A percentile compares a stretch with the other conserved stretches of the same genome.
phyloP scores from a whole-genome alignment of 2,888 invertebrate genomes.

The Catocala fraxini region DNA sequence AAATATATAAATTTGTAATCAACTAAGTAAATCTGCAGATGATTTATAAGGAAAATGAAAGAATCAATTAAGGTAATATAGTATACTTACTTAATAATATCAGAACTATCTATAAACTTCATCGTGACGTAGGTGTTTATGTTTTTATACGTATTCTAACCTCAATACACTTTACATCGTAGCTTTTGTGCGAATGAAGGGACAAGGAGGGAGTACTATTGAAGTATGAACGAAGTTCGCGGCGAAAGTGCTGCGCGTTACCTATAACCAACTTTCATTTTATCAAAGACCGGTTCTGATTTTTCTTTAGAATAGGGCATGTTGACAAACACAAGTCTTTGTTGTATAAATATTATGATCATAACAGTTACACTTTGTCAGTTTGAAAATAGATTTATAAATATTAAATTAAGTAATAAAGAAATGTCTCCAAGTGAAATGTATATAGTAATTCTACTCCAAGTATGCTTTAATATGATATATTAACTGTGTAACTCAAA shows the following conservation, averaged over 20 bases:
- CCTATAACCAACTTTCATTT: slow-evolving; percentile 76
- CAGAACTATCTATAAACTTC: too few relatives aligned
- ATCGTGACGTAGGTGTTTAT: not conserved
- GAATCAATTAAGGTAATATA: too few relatives aligned
- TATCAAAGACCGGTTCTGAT: slow-evolving; percentile 70
- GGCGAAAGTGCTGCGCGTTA: slow-evolving; percentile 78
- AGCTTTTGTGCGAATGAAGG: slow-evolving; percentile 13
- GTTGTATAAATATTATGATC: not conserved
- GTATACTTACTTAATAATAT: too few relatives aligned
- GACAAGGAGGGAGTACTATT: slow-evolving; percentile 12
- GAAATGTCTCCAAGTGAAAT: too few relatives aligned
- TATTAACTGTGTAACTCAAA: slow-evolving; percentile 1
- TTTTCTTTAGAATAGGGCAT: slow-evolving; percentile 42
- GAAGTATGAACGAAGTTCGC: slow-evolving; percentile 52
- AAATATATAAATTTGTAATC: too few relatives aligned
- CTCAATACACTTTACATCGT: too few relatives aligned
- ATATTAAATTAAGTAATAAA: too few relatives aligned
- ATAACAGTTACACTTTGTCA: not conserved
- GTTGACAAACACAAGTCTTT: slow-evolving; percentile 36
- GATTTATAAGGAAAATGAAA: too few relatives aligned
- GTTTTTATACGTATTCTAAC: not conserved
- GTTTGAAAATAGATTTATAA: too few relatives aligned
- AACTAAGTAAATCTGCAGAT: too few relatives aligned
- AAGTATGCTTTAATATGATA: too few relatives aligned
- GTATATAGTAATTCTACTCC: too few relatives aligned